Conservation (phyloP, 2,113 vertebrate species). For the Pan paniscus region DNA sequence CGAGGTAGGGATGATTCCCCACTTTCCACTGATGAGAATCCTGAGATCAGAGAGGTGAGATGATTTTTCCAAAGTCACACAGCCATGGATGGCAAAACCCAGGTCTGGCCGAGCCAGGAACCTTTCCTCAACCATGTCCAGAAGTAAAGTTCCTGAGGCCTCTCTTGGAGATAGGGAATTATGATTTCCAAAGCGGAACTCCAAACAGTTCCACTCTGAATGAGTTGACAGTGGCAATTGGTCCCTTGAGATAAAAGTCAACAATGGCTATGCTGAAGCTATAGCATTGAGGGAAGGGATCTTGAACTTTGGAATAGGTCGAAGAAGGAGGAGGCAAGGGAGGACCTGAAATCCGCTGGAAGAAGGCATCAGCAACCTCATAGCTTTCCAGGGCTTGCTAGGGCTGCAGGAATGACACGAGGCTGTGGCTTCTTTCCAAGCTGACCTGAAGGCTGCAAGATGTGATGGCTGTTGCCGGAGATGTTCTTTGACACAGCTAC, state of each 20-base stretch:
- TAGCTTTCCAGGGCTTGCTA: not conserved
- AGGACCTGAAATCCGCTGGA: rapidly evolving
- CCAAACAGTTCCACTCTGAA: not conserved
- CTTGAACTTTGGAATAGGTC: rapidly evolving
- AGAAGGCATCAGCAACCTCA: rapidly evolving
- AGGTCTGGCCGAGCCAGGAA: not conserved
- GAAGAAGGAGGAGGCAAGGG: rapidly evolving
- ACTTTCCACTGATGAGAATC: not conserved
- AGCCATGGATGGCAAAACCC: rapidly evolving
- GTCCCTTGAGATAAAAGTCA: no score
- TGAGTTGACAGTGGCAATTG: not conserved
- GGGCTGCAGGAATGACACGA: not conserved
- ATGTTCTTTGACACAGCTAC: not conserved
- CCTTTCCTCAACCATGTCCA: rapidly evolving
- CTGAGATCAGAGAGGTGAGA: not conserved
- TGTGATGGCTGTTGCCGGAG: not conserved
- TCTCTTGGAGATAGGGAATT: not conserved
- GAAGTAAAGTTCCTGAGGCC: not conserved
- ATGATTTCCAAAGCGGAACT: not conserved
- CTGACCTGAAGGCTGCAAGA: not conserved
- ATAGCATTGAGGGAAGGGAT: rapidly evolving
- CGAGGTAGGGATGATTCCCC: not conserved
- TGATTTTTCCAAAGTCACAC: not conserved
- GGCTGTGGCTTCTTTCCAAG: not conserved
- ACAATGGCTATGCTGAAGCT: rapidly evolving